These are phyloP conservation scores for Macrocentrus cingulum DNA, from an alignment of 1,140 invertebrate genomes.

Conservation along the genomic window DNA sequence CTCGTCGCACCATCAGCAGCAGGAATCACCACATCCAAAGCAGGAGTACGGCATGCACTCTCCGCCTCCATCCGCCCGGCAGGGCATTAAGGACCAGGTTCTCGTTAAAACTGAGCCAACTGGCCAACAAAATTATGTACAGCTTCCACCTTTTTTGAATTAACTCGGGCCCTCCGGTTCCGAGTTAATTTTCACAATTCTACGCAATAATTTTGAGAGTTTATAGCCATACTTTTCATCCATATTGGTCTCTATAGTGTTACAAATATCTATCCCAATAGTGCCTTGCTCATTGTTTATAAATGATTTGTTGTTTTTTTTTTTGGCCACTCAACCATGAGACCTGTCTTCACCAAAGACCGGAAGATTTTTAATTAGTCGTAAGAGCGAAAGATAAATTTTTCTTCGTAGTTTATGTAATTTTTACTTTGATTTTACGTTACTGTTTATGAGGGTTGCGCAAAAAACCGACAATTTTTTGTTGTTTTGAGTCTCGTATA, in stretches of 20 bases:
- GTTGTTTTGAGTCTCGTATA: no score
- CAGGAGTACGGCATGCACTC: slow-evolving; percentile 61
- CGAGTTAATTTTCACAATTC: slow-evolving; percentile 21
- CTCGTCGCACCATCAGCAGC: slow-evolving; percentile 55
- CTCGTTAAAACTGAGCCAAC: slow-evolving; percentile 65
- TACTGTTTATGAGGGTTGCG: no score
- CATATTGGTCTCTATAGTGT: slow-evolving; percentile 20
- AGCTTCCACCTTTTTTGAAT: slow-evolving; percentile 76
- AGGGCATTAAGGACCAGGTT: slow-evolving; percentile 61
- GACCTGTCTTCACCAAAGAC: no score
- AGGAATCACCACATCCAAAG: slow-evolving; percentile 54
- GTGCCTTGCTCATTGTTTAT: no score
- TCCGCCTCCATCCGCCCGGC: slow-evolving; percentile 45
- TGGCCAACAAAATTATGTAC: slow-evolving; percentile 65
- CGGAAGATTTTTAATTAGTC: no score
- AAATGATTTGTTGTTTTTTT: no score
- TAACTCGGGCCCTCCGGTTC: slow-evolving; percentile 59
- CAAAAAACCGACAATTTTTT: no score
- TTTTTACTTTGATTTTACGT: no score
- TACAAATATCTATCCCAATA: slow-evolving; percentile 17
- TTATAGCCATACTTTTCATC: slow-evolving; percentile 13
- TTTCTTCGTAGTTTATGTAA: no score
- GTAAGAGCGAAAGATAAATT: no score
- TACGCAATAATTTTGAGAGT: slow-evolving; percentile 25
- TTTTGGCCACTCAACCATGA: no score